Evolutionary conservation across 2,888 invertebrate genomes (phyloP), one percentile per base, ranked within the genome.

Genomic region (Dynastes hyllus): DNA sequence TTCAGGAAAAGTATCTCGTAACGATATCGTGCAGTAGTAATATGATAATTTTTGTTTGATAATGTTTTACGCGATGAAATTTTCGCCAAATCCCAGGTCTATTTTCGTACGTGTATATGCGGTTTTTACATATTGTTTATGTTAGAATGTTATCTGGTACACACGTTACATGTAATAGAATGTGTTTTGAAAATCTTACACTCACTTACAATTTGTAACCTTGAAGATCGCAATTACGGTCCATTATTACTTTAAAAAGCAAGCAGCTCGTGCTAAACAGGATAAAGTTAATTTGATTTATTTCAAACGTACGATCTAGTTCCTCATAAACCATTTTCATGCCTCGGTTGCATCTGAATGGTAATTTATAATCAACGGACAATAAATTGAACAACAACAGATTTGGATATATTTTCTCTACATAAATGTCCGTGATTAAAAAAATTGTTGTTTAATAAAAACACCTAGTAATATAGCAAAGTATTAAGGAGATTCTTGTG

Each of bases 101-200:
- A 55, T 55, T 55, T 55, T 55, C n/a, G 55, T 11, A 8, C 45
- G 45, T 11, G 45, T 8, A 11, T 45, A 45, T 11, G 55, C 22
- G n/a, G 55, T 13, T 55, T 55, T 55, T 55, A 55, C 55, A 55
- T 16, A 55, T 16, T 55, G 6, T 55, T 55, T 55, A 55, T 55
- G 55, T n/a, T 13, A 22, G 22, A 55, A 55, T n/a, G 16, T 55
- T 55, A 55, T 55, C 55, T 55, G 22, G 32, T 55, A 55, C 55
- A 55, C 55, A 55, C 13, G 55, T 55, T 55, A 45, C 45, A 11
- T 8, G 55, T 55, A 55, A n/a, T 55, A 55, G 55, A n/a, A 55
- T 55, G n/a, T 55, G 55, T n/a, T 55, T 55, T 55, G n/a, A 55
- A 22, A 55, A 55, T 22, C 55, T 55, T 55, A 55, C 55, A 55